Evolutionary conservation across 1,140 invertebrate genomes (phyloP).

Genomic region (Hypothenemus hampei): DNA sequence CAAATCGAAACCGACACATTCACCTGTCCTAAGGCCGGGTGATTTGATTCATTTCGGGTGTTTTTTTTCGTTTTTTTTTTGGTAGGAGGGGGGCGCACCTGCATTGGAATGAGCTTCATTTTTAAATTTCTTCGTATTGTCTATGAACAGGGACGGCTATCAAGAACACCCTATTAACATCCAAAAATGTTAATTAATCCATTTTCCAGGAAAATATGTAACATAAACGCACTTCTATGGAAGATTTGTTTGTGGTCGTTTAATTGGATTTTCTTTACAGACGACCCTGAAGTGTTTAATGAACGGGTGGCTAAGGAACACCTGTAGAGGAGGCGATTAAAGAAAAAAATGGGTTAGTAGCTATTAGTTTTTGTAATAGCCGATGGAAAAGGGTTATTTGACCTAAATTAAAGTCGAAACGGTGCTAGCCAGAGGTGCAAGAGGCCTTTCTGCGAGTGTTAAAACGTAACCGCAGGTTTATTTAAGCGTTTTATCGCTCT

Average conservation of each 20-base stretch:
- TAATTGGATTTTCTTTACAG: background rate
- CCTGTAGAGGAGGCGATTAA: conserved; percentile 1
- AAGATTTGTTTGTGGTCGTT: background rate
- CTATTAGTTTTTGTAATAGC: conserved; percentile 1
- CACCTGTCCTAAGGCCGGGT: conserved; percentile 16
- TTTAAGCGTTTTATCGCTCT: background rate
- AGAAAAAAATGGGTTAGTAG: conserved; percentile 2
- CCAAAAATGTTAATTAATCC: no score
- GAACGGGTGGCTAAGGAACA: background rate
- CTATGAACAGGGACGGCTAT: background rate
- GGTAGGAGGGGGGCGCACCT: conserved; percentile 8
- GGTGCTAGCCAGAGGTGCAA: background rate
- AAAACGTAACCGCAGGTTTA: background rate
- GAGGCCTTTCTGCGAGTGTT: background rate
- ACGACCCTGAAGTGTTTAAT: background rate
- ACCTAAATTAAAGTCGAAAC: no score
- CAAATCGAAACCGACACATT: conserved; percentile 16
- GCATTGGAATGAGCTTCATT: background rate
- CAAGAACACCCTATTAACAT: no score
- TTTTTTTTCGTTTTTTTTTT: no score
- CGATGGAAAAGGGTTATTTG: background rate
- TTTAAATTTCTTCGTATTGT: background rate
- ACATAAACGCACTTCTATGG: no score
- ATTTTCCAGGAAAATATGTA: no score
- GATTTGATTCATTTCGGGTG: conserved; percentile 19